phyloP scores from a whole-genome alignment of 2,888 invertebrate species.

The Drosophila leonis region DNA sequence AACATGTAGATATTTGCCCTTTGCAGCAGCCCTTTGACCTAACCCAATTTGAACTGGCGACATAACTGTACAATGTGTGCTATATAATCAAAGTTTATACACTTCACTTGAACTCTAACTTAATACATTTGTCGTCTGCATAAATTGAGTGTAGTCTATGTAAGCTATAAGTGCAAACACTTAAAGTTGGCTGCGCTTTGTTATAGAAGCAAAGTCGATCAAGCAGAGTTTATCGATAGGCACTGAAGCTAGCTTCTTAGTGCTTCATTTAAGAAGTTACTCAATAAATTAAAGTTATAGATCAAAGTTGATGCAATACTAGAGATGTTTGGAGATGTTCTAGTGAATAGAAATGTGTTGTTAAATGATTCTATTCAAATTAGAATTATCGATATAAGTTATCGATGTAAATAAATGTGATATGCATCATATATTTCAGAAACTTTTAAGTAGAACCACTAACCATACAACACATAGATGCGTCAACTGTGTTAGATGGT shows the following conservation, averaged over 20 bases:
- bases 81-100: background rate
- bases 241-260: background rate
- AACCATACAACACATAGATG: too few species aligned
- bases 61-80: background rate
- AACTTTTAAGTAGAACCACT: too few species aligned
- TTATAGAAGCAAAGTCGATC: background rate
- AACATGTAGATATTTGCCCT: constrained; percentile 15
- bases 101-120: constrained; percentile 1
- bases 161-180: too few species aligned
- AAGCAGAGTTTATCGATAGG: background rate
- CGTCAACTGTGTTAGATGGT: too few species aligned
- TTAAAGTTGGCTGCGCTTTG: background rate
- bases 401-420: too few species aligned
- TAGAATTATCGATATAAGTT: too few species aligned
- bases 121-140: background rate
- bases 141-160: background rate
- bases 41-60: background rate
- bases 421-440: too few species aligned
- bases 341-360: too few species aligned
- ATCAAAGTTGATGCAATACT: too few species aligned
- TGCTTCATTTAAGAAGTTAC: background rate
- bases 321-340: too few species aligned
- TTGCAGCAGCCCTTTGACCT: background rate
- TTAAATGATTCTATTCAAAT: too few species aligned
- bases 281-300: too few species aligned